Evolutionary conservation across 2,888 invertebrate genomes (phyloP), one percentile per base, ranked within the genome.

Genomic region (Lasioglossum zephyrum): DNA sequence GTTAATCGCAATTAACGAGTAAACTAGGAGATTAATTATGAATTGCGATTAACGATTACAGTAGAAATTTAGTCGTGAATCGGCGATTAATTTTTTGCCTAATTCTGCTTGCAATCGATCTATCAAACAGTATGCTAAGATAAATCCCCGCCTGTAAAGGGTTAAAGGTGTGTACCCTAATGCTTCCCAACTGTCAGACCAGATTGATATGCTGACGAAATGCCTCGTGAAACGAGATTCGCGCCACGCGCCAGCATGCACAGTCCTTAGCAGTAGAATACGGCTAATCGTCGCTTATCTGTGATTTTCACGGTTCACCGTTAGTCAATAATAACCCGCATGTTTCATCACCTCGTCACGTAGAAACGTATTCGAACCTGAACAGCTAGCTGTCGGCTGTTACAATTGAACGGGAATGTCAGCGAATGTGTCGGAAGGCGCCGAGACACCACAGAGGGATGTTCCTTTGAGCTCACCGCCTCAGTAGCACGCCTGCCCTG

Each of bases 381-480:
- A 9, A 9, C 39, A n/a, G 22, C 36, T 13, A 18, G 31, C 36
- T 36, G 18, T 11, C 69, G 22, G 69, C 39, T 31, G 39, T 36
- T 31, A 69, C 81, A 70, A 31, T 72, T 13, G 63, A 66, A 53
- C 63, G n/a, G 11, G 66, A 41, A 57, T 76, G 63, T 57, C 60
- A 76, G 72, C 60, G 66, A 78, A 36, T 26, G 74, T 76, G 57
- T 69, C 13, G 69, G 73, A 79, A 75, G 80, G 70, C 44, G 76
- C 74, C 36, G 31, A n/a, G 63, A 60, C 39, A 44, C 77, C 73
- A 77, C 70, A 79, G 79, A 70, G 85, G 78, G 78, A 72, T 47
- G 47, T 69, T 90, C 89, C 90, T 90, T 90, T 90, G 90, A 90
- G 84, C 81, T 63, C 63, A 57, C 70, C 80, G 53, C 78, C 85